Conservation (phyloP, 2,113 vertebrate genomes). For the Lycaon pictus region DNA sequence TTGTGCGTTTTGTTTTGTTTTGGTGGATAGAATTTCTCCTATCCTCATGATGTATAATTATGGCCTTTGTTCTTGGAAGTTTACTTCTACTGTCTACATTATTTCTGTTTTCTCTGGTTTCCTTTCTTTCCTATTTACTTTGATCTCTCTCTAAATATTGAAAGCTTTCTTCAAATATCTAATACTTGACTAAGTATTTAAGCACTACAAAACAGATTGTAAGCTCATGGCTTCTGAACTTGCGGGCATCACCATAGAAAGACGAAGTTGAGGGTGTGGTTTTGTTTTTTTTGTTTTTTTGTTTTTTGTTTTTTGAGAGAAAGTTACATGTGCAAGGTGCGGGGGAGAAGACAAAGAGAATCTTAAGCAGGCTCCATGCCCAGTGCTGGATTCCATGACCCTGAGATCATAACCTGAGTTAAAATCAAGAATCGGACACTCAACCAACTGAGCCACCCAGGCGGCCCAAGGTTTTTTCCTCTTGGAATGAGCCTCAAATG, state of each 20-base stretch:
- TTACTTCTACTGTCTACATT: constrained; percentile 10
- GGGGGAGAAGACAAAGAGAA: background rate
- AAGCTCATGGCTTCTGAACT: background rate
- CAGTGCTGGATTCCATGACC: background rate
- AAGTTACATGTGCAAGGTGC: background rate
- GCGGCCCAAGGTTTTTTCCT: background rate
- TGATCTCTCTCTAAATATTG: background rate
- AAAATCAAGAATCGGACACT: background rate
- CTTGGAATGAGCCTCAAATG: background rate
- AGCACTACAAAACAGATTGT: background rate
- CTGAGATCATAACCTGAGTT: background rate
- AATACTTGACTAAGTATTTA: background rate
- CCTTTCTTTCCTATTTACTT: background rate
- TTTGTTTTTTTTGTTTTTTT: background rate
- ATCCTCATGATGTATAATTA: background rate
- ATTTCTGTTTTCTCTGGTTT: constrained; percentile 33
- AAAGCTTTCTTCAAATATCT: constrained; percentile 37
- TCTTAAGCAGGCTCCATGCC: background rate
- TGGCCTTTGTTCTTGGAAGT: background rate
- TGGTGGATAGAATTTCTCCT: constrained; percentile 9
- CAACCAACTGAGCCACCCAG: background rate
- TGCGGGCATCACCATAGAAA: background rate
- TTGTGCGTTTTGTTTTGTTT: background rate
- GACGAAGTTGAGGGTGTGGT: background rate
- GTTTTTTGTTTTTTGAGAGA: background rate